These are phyloP conservation scores for Diplolepis rosae DNA, from an alignment of 2,888 invertebrate genomes.

Conservation along the genomic window DNA sequence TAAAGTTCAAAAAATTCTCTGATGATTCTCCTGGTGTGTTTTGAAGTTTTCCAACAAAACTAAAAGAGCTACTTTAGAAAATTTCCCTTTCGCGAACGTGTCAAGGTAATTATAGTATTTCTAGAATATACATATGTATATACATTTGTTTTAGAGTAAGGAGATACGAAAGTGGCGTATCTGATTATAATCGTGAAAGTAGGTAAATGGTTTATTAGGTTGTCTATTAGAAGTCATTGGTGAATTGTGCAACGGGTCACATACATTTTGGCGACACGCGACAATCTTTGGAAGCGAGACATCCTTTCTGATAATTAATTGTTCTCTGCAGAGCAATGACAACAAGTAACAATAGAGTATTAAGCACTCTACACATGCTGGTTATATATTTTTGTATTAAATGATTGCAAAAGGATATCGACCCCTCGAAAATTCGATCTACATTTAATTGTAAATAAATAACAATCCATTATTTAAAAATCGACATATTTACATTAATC, in stretches of 20 bases:
- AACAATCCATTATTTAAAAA: too few species aligned
- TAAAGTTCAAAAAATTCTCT: too few species aligned
- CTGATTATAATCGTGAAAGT: constrained; percentile 11
- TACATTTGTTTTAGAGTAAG: not conserved
- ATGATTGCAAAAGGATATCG: not conserved
- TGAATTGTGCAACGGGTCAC: constrained; percentile 39
- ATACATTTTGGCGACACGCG: constrained; percentile 33
- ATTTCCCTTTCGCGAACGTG: too few species aligned
- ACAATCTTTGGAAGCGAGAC: constrained; percentile 44
- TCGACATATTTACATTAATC: too few species aligned
- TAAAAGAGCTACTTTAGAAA: too few species aligned
- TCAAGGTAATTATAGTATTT: too few species aligned
- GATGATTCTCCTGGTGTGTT: too few species aligned
- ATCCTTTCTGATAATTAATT: constrained; percentile 33
- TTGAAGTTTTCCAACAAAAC: too few species aligned
- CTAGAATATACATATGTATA: too few species aligned
- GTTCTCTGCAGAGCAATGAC: constrained; percentile 1
- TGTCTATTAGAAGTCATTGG: constrained; percentile 56
- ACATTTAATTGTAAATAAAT: not conserved
- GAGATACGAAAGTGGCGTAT: not conserved
- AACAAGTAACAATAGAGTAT: not conserved
- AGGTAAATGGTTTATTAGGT: constrained; percentile 57
- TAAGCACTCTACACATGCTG: too few species aligned
- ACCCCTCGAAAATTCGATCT: not conserved
- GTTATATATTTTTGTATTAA: too few species aligned